Evolutionary conservation across 64 coral and sea anemone genomes (phyloP).

Genomic region (Porites australiensis): DNA sequence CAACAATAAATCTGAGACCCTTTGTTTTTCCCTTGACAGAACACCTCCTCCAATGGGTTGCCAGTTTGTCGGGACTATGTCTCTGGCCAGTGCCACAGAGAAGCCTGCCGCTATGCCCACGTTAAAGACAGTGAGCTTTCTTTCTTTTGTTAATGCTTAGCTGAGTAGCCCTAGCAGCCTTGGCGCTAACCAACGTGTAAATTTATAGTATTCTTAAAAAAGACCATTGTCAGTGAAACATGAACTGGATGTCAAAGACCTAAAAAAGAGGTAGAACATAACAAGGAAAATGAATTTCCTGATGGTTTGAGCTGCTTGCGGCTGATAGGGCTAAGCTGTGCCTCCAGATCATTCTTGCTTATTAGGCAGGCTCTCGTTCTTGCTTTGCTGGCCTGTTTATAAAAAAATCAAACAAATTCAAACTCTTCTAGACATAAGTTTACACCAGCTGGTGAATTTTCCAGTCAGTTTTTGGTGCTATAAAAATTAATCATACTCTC

Average conservation of each 20-base stretch:
- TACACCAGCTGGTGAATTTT: background rate
- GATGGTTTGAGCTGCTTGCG: too few relatives aligned
- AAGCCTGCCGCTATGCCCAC: constrained; percentile 99
- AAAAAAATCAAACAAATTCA: background rate
- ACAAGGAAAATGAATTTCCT: too few relatives aligned
- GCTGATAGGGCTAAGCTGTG: background rate
- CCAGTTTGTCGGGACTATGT: constrained; percentile 98
- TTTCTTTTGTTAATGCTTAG: constrained; percentile 53
- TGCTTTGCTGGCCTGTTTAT: too few relatives aligned
- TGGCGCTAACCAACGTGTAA: background rate
- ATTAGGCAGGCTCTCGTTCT: too few relatives aligned
- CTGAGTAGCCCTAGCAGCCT: constrained; percentile 35
- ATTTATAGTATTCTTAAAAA: background rate
- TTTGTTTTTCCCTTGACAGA: constrained; percentile 85
- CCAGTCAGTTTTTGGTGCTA: background rate
- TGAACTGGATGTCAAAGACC: too few relatives aligned
- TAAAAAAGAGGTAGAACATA: too few relatives aligned
- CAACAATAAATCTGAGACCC: constrained; percentile 53
- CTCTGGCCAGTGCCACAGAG: constrained; percentile 98
- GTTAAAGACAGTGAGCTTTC: constrained; percentile 93
- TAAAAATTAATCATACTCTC: too few relatives aligned
- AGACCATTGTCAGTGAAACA: background rate
- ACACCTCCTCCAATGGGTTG: constrained; percentile 81
- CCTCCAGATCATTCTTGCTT: background rate
- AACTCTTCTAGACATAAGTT: too few relatives aligned